Evolutionary conservation across 2,113 vertebrate species (phyloP), one percentile per base, ranked within the genome.

Genomic region (Geococcyx californianus): DNA sequence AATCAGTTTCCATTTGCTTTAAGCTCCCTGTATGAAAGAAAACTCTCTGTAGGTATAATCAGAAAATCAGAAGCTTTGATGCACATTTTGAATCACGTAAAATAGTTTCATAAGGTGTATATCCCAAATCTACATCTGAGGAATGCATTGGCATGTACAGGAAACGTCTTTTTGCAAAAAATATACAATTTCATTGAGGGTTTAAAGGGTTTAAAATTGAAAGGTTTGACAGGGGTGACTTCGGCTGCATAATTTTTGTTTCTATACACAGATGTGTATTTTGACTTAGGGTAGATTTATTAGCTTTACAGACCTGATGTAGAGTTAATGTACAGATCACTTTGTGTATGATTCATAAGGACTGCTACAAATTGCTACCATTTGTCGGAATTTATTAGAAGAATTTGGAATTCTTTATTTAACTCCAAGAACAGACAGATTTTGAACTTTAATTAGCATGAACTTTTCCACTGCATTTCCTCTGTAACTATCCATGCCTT

Each of bases 301-400:
- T 82, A 76, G 31, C 25, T 91, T 51, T 92, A 34, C 23, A 60
- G 44, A 47, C 28, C 24, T 33, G 11, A 64, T n/a, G n/a, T n/a
- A n/a, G n/a, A n/a, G n/a, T n/a, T n/a, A n/a, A n/a, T n/a, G n/a
- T n/a, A n/a, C n/a, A n/a, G n/a, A n/a, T n/a, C n/a, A n/a, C n/a
- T n/a, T n/a, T n/a, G n/a, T n/a, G n/a, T n/a, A n/a, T 45, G 18
- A 31, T 58, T 80, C 49, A 56, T 18, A 58, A 59, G 10, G 63
- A 72, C 23, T 89, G 10, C n/a, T 67, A 59, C 42, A 93, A 79
- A 78, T 51, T 81, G 11, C 31, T 75, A 51, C 17, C 19, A n/a
- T 78, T 60, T 93, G 83, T 89, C 23, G 84, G 26, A 84, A 70
- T 66, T 93, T 84, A 67, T 95, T 42, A 74, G 40, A 76, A n/a